Percentiles rank a stretch among this genome's conserved stretches.
These are phyloP conservation scores for Sebastes oblongus DNA, from an alignment of 2,797 vertebrate genomes.

Conservation along the genomic window DNA sequence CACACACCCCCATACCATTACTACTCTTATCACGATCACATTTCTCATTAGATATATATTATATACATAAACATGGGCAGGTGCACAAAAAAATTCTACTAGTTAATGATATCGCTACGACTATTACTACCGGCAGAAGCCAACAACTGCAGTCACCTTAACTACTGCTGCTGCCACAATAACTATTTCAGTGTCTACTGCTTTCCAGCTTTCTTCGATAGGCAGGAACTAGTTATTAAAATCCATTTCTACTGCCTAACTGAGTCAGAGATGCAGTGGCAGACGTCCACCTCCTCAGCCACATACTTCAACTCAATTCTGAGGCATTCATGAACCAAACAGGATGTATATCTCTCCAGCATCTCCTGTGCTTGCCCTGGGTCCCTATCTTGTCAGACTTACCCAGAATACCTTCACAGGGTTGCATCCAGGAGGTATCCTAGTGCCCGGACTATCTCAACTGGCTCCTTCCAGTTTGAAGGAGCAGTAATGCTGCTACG, in stretches of 20 bases:
- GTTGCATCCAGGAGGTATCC: not conserved
- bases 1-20: not conserved
- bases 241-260: not conserved
- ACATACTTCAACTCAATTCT: not conserved
- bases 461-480: not conserved
- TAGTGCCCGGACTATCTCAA: not conserved
- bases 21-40: not conserved
- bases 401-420: not conserved
- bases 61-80: not conserved
- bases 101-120: not conserved
- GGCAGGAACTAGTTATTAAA: not conserved
- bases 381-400: not conserved
- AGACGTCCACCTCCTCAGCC: not conserved
- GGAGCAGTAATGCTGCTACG: not conserved
- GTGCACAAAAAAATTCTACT: not conserved
- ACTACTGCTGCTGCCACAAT: not conserved
- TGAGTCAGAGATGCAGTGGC: not conserved
- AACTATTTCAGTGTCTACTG: not conserved
- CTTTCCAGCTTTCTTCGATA: not conserved
- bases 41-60: slow-evolving; percentile 8
- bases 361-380: not conserved
- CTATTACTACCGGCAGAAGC: not conserved
- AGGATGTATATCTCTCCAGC: not conserved
- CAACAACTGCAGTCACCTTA: not conserved
- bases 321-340: not conserved